Evolutionary conservation across 2,113 vertebrate species (phyloP).

Genomic region (Zootoca vivipara): DNA sequence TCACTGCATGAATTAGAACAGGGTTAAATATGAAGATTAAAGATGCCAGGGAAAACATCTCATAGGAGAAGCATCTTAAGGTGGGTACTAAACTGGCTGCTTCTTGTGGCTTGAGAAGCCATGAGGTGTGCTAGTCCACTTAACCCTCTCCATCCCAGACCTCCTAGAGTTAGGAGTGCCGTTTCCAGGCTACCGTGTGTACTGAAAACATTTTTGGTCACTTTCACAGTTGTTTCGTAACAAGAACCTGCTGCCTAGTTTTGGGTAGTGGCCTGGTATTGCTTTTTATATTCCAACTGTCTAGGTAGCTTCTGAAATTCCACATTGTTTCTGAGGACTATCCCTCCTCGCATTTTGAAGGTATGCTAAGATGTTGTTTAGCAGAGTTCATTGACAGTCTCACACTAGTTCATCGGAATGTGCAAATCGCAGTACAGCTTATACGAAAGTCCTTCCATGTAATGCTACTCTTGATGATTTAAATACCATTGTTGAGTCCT

Average conservation of each 20-base stretch:
- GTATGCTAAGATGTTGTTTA: constrained; percentile 24
- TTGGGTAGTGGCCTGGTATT: constrained; percentile 37
- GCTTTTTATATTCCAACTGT: constrained; percentile 40
- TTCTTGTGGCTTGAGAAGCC: not conserved
- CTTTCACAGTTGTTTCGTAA: constrained; percentile 4
- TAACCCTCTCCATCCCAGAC: not conserved
- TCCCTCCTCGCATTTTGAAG: constrained; percentile 11
- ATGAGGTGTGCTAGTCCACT: not conserved
- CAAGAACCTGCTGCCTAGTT: constrained; percentile 16
- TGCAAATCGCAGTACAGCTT: not conserved
- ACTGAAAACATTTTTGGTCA: not conserved
- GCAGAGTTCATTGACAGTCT: not conserved
- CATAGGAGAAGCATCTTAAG: not conserved
- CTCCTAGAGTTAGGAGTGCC: not conserved
- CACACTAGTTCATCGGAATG: not conserved
- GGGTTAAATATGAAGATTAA: not conserved
- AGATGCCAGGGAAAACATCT: not conserved
- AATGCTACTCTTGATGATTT: not conserved
- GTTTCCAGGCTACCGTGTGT: not conserved
- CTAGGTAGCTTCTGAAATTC: constrained; percentile 34
- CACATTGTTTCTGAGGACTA: constrained; percentile 1
- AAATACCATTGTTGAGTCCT: not conserved
- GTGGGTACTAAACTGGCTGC: not conserved
- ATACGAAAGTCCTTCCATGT: not conserved
- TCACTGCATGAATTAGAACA: not conserved